phyloP scores from a whole-genome alignment of 2,888 invertebrate species.

The Spicauda simplicius region DNA sequence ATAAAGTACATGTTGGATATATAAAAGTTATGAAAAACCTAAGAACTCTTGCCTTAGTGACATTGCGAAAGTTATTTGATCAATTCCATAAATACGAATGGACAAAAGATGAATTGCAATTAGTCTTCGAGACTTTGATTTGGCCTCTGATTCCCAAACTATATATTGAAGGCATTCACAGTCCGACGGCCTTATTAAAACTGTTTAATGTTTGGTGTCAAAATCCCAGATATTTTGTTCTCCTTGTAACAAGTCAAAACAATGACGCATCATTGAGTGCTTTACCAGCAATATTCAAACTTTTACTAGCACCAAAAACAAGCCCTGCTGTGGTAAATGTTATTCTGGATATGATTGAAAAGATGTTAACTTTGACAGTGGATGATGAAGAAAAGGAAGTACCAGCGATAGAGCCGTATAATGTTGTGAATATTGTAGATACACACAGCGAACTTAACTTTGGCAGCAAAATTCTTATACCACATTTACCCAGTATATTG shows the following conservation, averaged over 20 bases:
- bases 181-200: conserved; percentile 92
- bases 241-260: conserved; percentile 86
- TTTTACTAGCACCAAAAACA: conserved; percentile 89
- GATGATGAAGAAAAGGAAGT: conserved; percentile 82
- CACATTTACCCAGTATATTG: conserved; percentile 89
- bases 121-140: conserved; percentile 90
- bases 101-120: conserved; percentile 88
- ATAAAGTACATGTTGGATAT: conserved; percentile 87
- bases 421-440: conserved; percentile 54
- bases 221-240: conserved; percentile 90
- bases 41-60: conserved; percentile 85
- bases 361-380: conserved; percentile 87
- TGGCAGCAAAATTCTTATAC: conserved; percentile 89
- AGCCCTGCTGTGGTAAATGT: conserved; percentile 87
- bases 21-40: conserved; percentile 87
- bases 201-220: conserved; percentile 92
- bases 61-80: conserved; percentile 90
- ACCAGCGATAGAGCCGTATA: conserved; percentile 68
- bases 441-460: conserved; percentile 82
- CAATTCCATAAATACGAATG: conserved; percentile 92
- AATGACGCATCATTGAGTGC: conserved; percentile 79
- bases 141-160: conserved; percentile 92
- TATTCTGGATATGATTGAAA: conserved; percentile 90
- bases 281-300: conserved; percentile 88
- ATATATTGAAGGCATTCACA: conserved; percentile 91